Evolutionary conservation across 2,888 invertebrate genomes (phyloP).

Genomic region (Napeogenes inachia): DNA sequence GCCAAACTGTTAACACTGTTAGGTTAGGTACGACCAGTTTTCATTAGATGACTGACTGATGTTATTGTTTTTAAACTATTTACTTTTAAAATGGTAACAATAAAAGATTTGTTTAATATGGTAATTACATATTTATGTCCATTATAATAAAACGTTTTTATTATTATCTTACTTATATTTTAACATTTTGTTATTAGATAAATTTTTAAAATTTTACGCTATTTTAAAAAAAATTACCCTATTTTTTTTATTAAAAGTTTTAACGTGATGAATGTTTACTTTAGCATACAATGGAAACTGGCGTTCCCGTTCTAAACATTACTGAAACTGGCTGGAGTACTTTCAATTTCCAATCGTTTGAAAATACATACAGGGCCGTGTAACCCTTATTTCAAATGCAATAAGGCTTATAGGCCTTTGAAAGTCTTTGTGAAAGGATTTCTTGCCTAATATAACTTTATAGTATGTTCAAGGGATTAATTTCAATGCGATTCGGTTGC

Average conservation of each 20-base stretch:
- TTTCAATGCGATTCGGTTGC: background rate
- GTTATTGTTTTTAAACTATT: background rate
- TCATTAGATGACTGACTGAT: background rate
- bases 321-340: constrained; percentile 30
- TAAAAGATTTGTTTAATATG: too few species aligned
- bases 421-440: constrained; percentile 26
- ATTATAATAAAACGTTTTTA: too few species aligned
- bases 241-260: too few species aligned
- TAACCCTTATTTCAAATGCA: constrained; percentile 9
- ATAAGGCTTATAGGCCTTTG: constrained; percentile 14
- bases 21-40: background rate
- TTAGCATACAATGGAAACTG: constrained; percentile 15
- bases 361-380: constrained; percentile 7
- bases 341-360: constrained; percentile 25
- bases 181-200: too few species aligned
- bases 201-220: too few species aligned
- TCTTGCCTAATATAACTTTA: constrained; percentile 8
- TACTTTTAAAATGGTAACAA: background rate
- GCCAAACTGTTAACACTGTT: constrained; percentile 44
- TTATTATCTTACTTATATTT: too few species aligned
- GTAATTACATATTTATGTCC: too few species aligned
- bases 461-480: background rate
- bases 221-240: too few species aligned
- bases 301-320: constrained; percentile 20
- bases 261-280: background rate